Evolutionary conservation across 2,888 invertebrate genomes (phyloP), one percentile per base, ranked within the genome.

Genomic region (Chymomyza fuscimana): DNA sequence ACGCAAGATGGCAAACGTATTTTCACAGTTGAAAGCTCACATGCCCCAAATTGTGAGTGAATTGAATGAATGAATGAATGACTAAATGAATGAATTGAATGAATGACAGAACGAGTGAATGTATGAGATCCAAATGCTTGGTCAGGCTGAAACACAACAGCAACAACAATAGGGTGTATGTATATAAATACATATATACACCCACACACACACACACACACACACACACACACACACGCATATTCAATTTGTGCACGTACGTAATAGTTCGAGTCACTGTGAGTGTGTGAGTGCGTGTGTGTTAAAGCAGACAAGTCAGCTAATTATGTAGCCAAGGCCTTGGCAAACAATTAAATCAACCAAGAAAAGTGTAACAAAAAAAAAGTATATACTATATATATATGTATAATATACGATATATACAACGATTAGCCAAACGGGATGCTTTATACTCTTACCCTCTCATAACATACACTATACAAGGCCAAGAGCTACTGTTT

Each of bases 371-470:
- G 40, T 58, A 65, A 63, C 22, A 54, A n/a, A 5, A 32, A 59
- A 25, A 46, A 58, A 40, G 5, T 32, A 25, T 25, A 19, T 22
- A 22, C 12, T 40, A 40, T 40, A 40, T 12, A 40, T 40, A 46
- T 46, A 12, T 46, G 3, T 15, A 12, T 12, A 46, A 12, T 15
- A 12, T 46, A 12, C 40, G 40, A 7, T 4, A 64, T 73, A 74
- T 73, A 74, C 78, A 80, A 75, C 84, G 81, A 83, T 87, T 88
- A 87, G 80, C 88, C 2, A 16, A 56, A n/a, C 16, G 19, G 9
- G 2, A 56, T 1, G 56, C 6, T 25, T 25, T 25, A 25, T 25
- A 25, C 25, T 25, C 25, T 25, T 25, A 25, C 32, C 32, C 32
- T 5, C 7, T 4, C 32, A 32, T 7, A 32, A 32, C 32, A 32